phyloP scores from a whole-genome alignment of 2,113 vertebrate genomes.

The Gallinago media region DNA sequence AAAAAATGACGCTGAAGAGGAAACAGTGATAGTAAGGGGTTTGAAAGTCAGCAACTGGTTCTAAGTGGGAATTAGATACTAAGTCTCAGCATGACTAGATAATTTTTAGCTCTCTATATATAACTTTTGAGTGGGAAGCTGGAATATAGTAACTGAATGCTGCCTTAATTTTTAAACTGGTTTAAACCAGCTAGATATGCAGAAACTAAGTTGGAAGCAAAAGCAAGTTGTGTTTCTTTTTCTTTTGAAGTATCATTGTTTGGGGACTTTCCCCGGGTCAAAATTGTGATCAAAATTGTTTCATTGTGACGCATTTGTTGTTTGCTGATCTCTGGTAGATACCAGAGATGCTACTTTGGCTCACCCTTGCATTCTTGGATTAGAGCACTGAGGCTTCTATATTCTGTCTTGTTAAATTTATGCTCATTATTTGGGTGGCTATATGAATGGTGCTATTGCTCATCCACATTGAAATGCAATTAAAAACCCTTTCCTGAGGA shows the following conservation, averaged over 20 bases:
- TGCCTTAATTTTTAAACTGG: slow-evolving; percentile 45
- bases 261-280: neutral
- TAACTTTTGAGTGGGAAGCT: slow-evolving; percentile 72
- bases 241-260: slow-evolving; percentile 17
- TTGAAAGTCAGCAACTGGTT: slow-evolving; percentile 55
- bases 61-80: slow-evolving; percentile 59
- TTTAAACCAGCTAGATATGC: neutral
- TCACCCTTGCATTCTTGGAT: slow-evolving; percentile 67
- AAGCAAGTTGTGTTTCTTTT: neutral
- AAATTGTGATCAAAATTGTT: slow-evolving; percentile 2
- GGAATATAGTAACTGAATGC: slow-evolving; percentile 54
- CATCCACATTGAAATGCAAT: slow-evolving; percentile 37
- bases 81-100: slow-evolving; percentile 52
- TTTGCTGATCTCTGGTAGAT: slow-evolving; percentile 8
- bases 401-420: slow-evolving; percentile 76
- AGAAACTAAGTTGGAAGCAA: slow-evolving; percentile 52
- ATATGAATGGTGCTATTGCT: slow-evolving; percentile 38
- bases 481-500: slow-evolving; percentile 17
- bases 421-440: slow-evolving; percentile 54
- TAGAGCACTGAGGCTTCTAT: slow-evolving; percentile 65
- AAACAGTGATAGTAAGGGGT: slow-evolving; percentile 20
- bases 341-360: slow-evolving; percentile 41
- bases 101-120: slow-evolving; percentile 74
- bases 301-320: slow-evolving; percentile 36
- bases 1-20: slow-evolving; percentile 24